A percentile compares a stretch with the other conserved stretches of the same genome.
Conservation (phyloP, 2,113 vertebrate species). For the Scomber scombrus region DNA sequence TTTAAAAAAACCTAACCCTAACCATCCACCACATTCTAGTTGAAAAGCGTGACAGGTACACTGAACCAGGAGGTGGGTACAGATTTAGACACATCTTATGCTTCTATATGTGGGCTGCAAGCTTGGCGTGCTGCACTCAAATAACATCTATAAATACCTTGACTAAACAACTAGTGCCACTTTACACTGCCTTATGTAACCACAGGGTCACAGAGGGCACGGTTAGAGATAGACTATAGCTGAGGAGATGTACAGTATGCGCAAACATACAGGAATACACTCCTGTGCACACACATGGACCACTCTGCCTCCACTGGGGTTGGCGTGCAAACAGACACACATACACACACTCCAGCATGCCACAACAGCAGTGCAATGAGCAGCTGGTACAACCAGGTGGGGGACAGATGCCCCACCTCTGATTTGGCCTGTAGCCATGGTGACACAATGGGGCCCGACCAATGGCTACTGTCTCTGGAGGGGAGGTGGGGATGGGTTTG, state of each 20-base stretch:
- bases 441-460: conserved; percentile 70
- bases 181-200: conserved; percentile 61
- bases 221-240: conserved; percentile 6
- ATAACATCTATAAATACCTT: conserved; percentile 67
- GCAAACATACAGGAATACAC: conserved; percentile 21
- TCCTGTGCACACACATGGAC: conserved; percentile 1
- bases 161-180: conserved; percentile 33
- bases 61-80: conserved; percentile 30
- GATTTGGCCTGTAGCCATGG: conserved; percentile 77
- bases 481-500: conserved; percentile 43
- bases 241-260: conserved; percentile 15
- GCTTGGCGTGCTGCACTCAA: conserved; percentile 42
- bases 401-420: conserved; percentile 79
- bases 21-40: not conserved
- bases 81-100: conserved; percentile 31
- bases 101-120: conserved; percentile 47
- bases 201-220: conserved; percentile 45
- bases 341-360: conserved; percentile 55
- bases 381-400: conserved; percentile 82
- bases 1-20: no score
- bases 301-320: conserved; percentile 4
- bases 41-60: conserved; percentile 12
- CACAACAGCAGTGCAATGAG: conserved; percentile 62
- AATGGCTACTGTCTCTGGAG: conserved; percentile 53
- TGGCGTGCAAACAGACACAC: conserved; percentile 20